Evolutionary conservation across 2,113 vertebrate genomes (phyloP).

Genomic region (Dunckerocampus dactyliophorus): DNA sequence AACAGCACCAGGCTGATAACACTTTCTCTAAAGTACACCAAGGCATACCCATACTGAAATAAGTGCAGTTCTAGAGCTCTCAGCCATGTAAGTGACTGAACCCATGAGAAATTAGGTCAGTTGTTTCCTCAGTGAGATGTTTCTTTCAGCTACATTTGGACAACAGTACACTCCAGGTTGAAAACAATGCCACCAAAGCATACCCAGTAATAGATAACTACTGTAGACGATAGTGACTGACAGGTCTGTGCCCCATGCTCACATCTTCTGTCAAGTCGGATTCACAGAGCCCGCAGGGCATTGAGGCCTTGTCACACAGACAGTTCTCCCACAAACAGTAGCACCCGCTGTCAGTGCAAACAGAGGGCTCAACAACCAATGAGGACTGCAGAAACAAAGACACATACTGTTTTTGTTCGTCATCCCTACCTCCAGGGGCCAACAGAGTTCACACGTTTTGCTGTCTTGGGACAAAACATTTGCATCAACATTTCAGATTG

Average conservation of each 20-base stretch:
- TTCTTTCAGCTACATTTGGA: too few relatives aligned
- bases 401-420: constrained; percentile 16
- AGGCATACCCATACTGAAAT: too few relatives aligned
- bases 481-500: constrained; percentile 21
- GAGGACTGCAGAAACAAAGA: constrained; percentile 14
- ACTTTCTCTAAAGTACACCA: too few relatives aligned
- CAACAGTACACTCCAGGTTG: too few relatives aligned
- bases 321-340: constrained; percentile 34
- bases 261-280: constrained; percentile 52
- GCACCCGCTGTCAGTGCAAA: constrained; percentile 15
- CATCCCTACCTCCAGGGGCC: constrained; percentile 8
- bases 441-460: constrained; percentile 1
- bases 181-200: too few relatives aligned
- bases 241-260: constrained; percentile 40
- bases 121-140: too few relatives aligned
- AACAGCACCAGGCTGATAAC: too few relatives aligned
- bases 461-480: constrained; percentile 18
- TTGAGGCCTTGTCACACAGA: constrained; percentile 54
- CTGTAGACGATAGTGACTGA: constrained; percentile 57
- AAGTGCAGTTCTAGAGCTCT: too few relatives aligned
- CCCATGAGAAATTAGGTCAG: too few relatives aligned
- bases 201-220: too few relatives aligned
- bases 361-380: constrained; percentile 31
- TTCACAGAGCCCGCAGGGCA: constrained; percentile 33
- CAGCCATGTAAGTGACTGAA: too few relatives aligned